A percentile compares a stretch with the other conserved stretches of the same genome.
These are phyloP conservation scores for Xanthorhoe spadicearia DNA, from an alignment of 2,888 invertebrate species.

Conservation along the genomic window DNA sequence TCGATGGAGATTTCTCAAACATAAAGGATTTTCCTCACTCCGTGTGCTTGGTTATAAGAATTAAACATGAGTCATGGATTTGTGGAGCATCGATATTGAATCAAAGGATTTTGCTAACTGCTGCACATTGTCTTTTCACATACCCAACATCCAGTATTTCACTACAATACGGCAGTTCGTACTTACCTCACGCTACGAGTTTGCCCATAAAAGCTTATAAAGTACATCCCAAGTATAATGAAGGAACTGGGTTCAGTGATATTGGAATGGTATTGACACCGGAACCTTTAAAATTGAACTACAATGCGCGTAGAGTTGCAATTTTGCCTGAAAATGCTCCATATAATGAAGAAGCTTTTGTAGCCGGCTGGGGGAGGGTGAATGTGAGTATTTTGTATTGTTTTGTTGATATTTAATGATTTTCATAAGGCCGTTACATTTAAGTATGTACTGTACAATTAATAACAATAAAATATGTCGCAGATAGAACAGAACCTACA, in stretches of 20 bases:
- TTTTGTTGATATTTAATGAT: neutral
- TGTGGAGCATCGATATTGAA: slow-evolving; percentile 45
- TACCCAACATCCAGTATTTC: neutral
- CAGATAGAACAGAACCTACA: neutral
- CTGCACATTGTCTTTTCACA: neutral
- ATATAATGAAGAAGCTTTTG: neutral
- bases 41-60: neutral
- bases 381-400: neutral
- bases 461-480: neutral
- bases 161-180: neutral
- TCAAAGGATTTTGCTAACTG: neutral
- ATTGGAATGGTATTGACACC: neutral
- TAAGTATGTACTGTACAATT: too few relatives aligned
- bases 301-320: neutral
- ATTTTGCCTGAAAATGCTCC: neutral
- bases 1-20: neutral
- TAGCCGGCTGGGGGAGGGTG: neutral
- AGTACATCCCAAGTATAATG: neutral
- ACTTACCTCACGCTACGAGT: neutral
- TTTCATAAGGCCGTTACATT: neutral
- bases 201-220: neutral
- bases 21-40: slow-evolving; percentile 8
- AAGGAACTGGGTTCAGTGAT: neutral
- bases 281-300: neutral
- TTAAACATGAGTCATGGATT: slow-evolving; percentile 21